Conservation (phyloP, 2,888 invertebrate species). For the Philhelius pedissequus region DNA sequence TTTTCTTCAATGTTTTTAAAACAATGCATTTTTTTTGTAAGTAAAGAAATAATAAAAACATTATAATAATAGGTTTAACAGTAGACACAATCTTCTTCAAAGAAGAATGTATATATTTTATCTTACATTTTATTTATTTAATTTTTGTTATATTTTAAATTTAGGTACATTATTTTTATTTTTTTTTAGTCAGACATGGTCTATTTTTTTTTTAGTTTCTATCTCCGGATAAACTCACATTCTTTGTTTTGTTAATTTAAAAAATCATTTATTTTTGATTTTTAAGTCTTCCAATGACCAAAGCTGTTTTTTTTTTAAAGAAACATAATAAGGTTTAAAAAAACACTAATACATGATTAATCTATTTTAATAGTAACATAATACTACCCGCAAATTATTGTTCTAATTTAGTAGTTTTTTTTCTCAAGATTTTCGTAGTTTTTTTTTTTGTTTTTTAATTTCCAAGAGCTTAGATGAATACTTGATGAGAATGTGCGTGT, state of each 20-base stretch:
- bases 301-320: constrained; percentile 5
- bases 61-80: constrained; percentile 54
- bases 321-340: neutral
- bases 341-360: constrained; percentile 25
- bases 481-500: constrained; percentile 42
- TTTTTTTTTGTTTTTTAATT: neutral
- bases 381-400: constrained; percentile 24
- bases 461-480: constrained; percentile 2
- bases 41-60: constrained; percentile 39
- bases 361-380: constrained; percentile 32
- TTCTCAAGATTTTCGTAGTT: constrained; percentile 21
- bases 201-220: constrained; percentile 3
- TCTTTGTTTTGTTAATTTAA: neutral
- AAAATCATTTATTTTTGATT: constrained; percentile 48
- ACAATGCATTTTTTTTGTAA: constrained; percentile 19
- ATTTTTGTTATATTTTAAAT: constrained; percentile 27
- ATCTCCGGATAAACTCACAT: neutral
- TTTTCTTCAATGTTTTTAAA: constrained; percentile 31
- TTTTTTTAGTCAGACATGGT: constrained; percentile 54
- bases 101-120: neutral
- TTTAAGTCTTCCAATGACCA: constrained; percentile 58
- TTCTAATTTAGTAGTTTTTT: constrained; percentile 47
- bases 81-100: constrained; percentile 37
- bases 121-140: constrained; percentile 30
- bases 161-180: constrained; percentile 52